phyloP scores from a whole-genome alignment of 2,113 vertebrate genomes.

The Entosphenus tridentatus region DNA sequence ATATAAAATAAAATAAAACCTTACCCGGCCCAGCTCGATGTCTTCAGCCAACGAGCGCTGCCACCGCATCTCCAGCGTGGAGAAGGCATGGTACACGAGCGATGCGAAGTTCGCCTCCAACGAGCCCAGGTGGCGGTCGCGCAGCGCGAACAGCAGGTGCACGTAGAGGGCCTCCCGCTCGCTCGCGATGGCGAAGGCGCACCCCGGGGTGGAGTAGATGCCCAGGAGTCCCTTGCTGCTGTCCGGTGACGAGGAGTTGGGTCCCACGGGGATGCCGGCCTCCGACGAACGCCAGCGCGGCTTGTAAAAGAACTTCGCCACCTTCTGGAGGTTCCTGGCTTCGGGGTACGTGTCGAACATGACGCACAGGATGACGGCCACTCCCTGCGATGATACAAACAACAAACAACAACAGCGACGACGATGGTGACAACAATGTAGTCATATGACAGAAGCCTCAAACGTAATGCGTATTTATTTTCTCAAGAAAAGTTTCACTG shows the following conservation, averaged over 20 bases:
- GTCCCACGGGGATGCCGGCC: conserved; percentile 25
- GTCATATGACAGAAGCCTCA: no score
- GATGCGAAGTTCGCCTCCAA: conserved; percentile 42
- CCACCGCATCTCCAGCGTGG: conserved; percentile 23
- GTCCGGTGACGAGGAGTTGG: conserved; percentile 21
- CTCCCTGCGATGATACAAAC: conserved; percentile 22
- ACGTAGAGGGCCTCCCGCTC: conserved; percentile 28
- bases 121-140: conserved; percentile 21
- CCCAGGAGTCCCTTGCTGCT: conserved; percentile 24
- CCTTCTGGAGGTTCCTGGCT: conserved; percentile 21
- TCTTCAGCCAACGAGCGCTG: conserved; percentile 29
- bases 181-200: conserved; percentile 20
- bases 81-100: conserved; percentile 37
- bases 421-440: no score
- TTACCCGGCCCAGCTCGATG: conserved; percentile 24
- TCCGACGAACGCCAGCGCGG: conserved; percentile 17
- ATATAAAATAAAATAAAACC: no score
- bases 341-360: conserved; percentile 26
- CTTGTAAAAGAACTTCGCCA: conserved; percentile 29
- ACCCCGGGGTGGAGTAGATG: conserved; percentile 25
- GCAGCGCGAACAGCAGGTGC: conserved; percentile 48
- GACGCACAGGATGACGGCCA: conserved; percentile 33
- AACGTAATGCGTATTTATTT: no score
- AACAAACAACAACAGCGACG: not conserved
- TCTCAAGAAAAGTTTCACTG: no score